Base-by-base conservation (phyloP, 2,888 invertebrate species). In the Melangyna quadrimaculata region DNA sequence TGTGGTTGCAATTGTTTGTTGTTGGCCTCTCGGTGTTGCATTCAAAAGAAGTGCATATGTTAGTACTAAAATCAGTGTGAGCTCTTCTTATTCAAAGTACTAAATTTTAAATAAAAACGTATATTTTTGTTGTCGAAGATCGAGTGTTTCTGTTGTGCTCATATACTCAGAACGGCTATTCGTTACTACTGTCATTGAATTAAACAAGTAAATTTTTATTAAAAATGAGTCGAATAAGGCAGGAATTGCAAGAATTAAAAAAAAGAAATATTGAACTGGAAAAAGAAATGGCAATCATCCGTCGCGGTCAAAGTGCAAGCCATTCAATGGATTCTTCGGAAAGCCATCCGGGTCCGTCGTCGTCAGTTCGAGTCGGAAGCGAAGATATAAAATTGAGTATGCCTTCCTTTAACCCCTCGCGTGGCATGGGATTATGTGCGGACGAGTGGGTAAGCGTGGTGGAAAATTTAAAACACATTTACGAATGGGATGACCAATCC, bases 401-500 rank as follows among this genome's bases (percentile, higher is more conserved):
- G n/a, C 71, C 71, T 2, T 22, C 3, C 4, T 71, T 71, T 7
- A 71, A 71, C 14, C 71, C 71, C 14, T 71, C 59, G 45, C 14
- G 24, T 7, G 6, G 40, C 40, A 40, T 7, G 6, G 48, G 22
- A 2, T 51, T 67, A 27, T 27, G 24, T 14, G 69, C 69, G 24
- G 27, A 17, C 12, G 53, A 69, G n/a, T 69, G 69, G 69, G 69
- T 55, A 1, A 27, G 14, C 1, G 40, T 8, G 19, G 1, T 69
- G 4, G 69, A 53, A 2, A 53, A 69, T 17, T 2, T 69, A 69
- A 24, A 53, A n/a, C 53, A 40, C 9, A 3, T 69, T 5, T 67
- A 67, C 22, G 67, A 67, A 1, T 67, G 51, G 51, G 51, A 67
- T n/a, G 67, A 67, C 22, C 22, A 51, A 8, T 51, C 51, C 4